phyloP scores from a whole-genome alignment of 2,797 vertebrate genomes.

The Epinephelus awoara region DNA sequence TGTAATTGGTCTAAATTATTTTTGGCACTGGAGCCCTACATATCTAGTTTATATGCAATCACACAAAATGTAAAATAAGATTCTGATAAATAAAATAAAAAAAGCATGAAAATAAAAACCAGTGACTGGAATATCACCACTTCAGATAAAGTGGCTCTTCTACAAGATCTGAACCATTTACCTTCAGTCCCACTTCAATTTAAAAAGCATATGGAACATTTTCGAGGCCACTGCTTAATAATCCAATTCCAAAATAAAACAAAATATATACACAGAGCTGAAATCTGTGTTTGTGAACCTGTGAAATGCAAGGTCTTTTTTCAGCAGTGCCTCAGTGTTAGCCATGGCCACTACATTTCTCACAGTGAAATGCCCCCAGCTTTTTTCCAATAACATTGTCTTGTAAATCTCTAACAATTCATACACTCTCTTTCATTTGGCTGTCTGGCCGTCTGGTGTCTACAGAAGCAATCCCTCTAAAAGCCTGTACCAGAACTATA shows the following conservation, averaged over 20 bases:
- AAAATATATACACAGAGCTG: constrained; percentile 1
- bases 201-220: background rate
- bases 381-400: constrained; percentile 41
- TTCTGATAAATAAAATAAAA: background rate
- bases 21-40: too few species aligned
- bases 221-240: constrained; percentile 8
- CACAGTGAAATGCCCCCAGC: constrained; percentile 13
- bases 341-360: constrained; percentile 24
- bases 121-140: background rate
- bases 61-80: background rate
- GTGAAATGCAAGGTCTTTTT: constrained; percentile 30
- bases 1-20: too few species aligned
- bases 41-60: background rate
- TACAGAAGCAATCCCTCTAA: constrained; percentile 72
- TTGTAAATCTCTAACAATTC: constrained; percentile 49
- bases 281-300: constrained; percentile 20
- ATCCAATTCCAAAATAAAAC: constrained; percentile 19
- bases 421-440: constrained; percentile 50
- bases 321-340: constrained; percentile 6
- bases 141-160: background rate
- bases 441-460: constrained; percentile 48
- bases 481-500: constrained; percentile 51
- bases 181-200: background rate
- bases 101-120: background rate
- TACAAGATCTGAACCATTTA: background rate